phyloP scores from a whole-genome alignment of 1,140 invertebrate species.

The Heliconius hermathena region DNA sequence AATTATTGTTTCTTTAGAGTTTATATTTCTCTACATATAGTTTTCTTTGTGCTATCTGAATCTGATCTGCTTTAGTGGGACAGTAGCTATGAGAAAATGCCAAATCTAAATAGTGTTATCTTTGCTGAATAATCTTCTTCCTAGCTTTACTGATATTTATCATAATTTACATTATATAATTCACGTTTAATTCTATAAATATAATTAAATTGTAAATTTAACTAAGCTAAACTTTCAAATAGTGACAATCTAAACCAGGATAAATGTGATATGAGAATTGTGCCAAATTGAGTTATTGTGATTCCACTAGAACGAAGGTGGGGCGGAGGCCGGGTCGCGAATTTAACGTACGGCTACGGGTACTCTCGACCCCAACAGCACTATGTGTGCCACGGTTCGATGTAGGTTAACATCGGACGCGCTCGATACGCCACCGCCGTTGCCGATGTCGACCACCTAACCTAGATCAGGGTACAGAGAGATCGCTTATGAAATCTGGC shows the following conservation, averaged over 20 bases:
- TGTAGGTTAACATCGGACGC: slow-evolving; percentile 80
- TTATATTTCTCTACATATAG: background rate
- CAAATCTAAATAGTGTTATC: too few species aligned
- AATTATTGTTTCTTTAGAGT: background rate
- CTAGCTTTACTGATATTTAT: background rate
- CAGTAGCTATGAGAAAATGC: too few species aligned
- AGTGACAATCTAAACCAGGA: background rate
- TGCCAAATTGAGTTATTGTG: slow-evolving; percentile 40
- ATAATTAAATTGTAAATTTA: background rate
- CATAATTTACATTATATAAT: background rate
- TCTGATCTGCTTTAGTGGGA: too few species aligned
- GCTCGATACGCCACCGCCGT: slow-evolving; percentile 75
- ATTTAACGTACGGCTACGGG: slow-evolving; percentile 64
- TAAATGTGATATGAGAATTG: background rate
- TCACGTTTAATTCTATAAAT: background rate
- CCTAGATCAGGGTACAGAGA: slow-evolving; percentile 80
- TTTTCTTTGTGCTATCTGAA: too few species aligned
- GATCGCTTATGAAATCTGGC: slow-evolving; percentile 81
- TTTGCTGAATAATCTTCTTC: too few species aligned
- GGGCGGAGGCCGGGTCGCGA: slow-evolving; percentile 66
- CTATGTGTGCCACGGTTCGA: slow-evolving; percentile 71
- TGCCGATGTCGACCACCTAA: slow-evolving; percentile 77
- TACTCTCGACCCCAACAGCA: slow-evolving; percentile 71
- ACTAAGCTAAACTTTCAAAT: background rate
- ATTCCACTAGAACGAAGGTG: slow-evolving; percentile 45